phyloP scores from a whole-genome alignment of 2,888 invertebrate species.

The Cartodere bifasciata region DNA sequence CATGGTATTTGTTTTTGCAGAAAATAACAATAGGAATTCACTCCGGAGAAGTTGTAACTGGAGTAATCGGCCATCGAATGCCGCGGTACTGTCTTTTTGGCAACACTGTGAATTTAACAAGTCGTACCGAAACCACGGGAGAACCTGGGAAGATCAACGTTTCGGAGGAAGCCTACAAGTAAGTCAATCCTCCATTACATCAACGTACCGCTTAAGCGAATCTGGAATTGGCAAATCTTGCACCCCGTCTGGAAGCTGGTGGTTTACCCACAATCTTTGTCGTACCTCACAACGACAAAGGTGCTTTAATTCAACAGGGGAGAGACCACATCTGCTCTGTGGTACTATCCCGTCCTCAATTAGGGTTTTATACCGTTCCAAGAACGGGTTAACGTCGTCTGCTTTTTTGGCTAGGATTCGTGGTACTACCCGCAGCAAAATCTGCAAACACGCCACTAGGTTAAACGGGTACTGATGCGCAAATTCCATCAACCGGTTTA shows the following conservation, averaged over 20 bases:
- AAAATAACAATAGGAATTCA: slow-evolving; percentile 90
- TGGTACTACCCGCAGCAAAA: slow-evolving; percentile 53
- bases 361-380: slow-evolving; percentile 37
- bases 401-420: slow-evolving; percentile 41
- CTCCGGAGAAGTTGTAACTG: slow-evolving; percentile 88
- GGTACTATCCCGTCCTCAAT: slow-evolving; percentile 47
- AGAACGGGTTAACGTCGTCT: slow-evolving; percentile 21
- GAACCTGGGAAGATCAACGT: slow-evolving; percentile 81
- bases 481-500: slow-evolving; percentile 25
- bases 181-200: slow-evolving; percentile 55
- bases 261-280: slow-evolving; percentile 50
- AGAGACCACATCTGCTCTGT: slow-evolving; percentile 44
- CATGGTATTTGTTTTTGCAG: no score
- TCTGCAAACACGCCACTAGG: slow-evolving; percentile 52
- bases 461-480: slow-evolving; percentile 54
- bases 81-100: slow-evolving; percentile 88
- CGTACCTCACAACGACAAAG: slow-evolving; percentile 61
- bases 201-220: slow-evolving; percentile 55
- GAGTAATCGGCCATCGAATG: slow-evolving; percentile 89
- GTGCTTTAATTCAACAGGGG: slow-evolving; percentile 61
- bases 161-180: slow-evolving; percentile 85
- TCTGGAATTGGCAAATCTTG: slow-evolving; percentile 52
- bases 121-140: slow-evolving; percentile 87
- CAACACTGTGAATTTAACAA: slow-evolving; percentile 87
- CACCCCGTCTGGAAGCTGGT: slow-evolving; percentile 64